Base-by-base conservation (phyloP, 1,140 invertebrate genomes). In the Drosophila nasuta region DNA sequence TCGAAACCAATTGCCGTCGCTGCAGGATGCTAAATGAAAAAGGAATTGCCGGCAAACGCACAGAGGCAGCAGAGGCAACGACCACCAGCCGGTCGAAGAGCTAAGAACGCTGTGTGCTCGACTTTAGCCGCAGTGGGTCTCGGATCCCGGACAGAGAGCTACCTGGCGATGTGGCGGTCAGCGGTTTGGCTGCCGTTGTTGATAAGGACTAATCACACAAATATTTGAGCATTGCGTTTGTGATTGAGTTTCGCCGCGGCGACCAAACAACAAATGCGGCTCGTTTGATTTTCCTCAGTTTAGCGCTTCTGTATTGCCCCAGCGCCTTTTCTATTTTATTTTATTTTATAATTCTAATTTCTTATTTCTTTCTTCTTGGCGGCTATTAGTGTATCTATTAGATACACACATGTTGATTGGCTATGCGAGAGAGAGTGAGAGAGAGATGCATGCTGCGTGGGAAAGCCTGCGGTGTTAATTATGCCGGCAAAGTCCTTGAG, bases 181-280 rank as follows among this genome's bases (percentile, higher is more conserved):
- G 54, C 59, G 25, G 49, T 20, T 38, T 25, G 54, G 54, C 52
- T 68, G 59, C 65, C 58, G 57, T 68, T 67, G 73, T 79, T 91
- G 88, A 91, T 91, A 90, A 91, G 83, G 88, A 87, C 88, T 91
- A 91, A 91, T 91, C 88, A 88, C 81, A 91, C 81, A 91, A 91
- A 91, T 91, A 91, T 91, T 91, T 91, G 71, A 88, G 88, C 81
- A 85, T 91, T 88, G 15, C 68, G 74, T 62, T 87, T 65, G 80
- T 83, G 83, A 88, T 88, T 89, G 77, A 78, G 83, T 64, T 68
- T 88, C 52, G 74, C 77, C 80, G 83, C 80, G 59, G 64, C 74
- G 17, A 48, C 56, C 45, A 71, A 71, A 75, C 59, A 71, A 75
- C 59, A 75, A 77, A 81, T 43, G 81, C 85, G 85, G 85, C 48